Base-by-base conservation (phyloP, 2,888 invertebrate genomes). In the Zhuqinia jingwanae region DNA sequence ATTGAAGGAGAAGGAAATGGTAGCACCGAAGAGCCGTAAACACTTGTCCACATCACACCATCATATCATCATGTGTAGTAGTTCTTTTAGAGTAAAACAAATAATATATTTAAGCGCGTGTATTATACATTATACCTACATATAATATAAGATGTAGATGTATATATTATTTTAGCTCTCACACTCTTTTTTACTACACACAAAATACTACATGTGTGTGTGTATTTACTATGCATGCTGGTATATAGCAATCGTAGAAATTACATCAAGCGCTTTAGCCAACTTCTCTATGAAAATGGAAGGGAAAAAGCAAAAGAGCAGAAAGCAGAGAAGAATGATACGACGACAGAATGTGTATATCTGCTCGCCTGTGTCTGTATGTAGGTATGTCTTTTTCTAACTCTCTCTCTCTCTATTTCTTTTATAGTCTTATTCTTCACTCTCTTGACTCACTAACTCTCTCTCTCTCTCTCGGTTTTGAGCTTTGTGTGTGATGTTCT, bases 1-100 rank as follows among this genome's bases (percentile, higher is more conserved):
- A 65, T 10, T 65, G 3, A 30, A 65, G 42, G 78, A 17, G 75
- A 13, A 65, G 78, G 58, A 75, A 85, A 60, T 56, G 76, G 70
- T 17, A 27, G 50, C 53, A 80, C 47, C 65, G 42, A 58, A 85
- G 50, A 75, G 85, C 30, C 68, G 85, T 85, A 79, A 85, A 85
- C 85, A 79, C 79, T 85, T 79, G 85, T 85, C 85, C 79, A 85
- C 78, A 85, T 85, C 85, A 78, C 85, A 68, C 79, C 77, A 77
- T 68, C 42, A 8, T 36, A 36, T n/a, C n/a, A n/a, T n/a, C n/a
- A 42, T 56, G 50, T 63, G 70, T 70, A 70, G 70, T 70, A 25
- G 27, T 65, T n/a, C n/a, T n/a, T n/a, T n/a, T n/a, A n/a, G 65
- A 42, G 42, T 36, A 65, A 20, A 11, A 8, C 42, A 11, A 65